Evolutionary conservation across 2,888 invertebrate genomes (phyloP), one percentile per base, ranked within the genome.

Genomic region (Nomada fabriciana): DNA sequence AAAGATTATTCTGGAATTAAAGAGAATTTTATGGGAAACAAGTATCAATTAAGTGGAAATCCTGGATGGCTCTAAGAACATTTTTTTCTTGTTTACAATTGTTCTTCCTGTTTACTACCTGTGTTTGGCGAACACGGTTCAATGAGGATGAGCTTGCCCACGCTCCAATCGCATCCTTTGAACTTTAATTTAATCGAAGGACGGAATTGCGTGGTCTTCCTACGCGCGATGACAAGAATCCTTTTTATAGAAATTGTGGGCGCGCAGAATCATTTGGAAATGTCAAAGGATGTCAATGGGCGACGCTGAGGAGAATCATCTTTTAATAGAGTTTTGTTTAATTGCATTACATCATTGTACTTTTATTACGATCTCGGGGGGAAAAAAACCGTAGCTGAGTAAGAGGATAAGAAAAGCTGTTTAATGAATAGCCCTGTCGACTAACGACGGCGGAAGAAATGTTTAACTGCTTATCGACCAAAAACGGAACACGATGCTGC

Each of bases 161-260:
- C 43, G 25, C 61, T 55, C 57, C 42, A 2, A 25, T 1, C 47
- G 23, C 64, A 42, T 60, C 36, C 76, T 76, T 71, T 80, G 76
- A 79, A 67, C 80, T 65, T 70, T 43, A 11, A 15, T n/a, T n/a
- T n/a, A n/a, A n/a, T n/a, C n/a, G 29, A 53, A 42, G 2, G n/a
- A 13, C 25, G 11, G 5, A 2, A 10, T 47, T 42, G 42, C 42
- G 47, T 47, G 25, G 43, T 50, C 2, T 18, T 42, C 23, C n/a
- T 2, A 15, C 25, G 15, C 42, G 23, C 13, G 25, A 2, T 2
- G 29, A 13, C 5, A 23, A 11, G 65, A 52, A 15, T n/a, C 13
- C 23, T 68, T 20, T 61, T 9, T 15, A 20, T 13, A 60, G 25
- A 52, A 60, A 53, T 25, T 20, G 59, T 67, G 18, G 76, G 65